Evolutionary conservation across 2,888 invertebrate species (phyloP).

Genomic region (Tenthredo amoena): DNA sequence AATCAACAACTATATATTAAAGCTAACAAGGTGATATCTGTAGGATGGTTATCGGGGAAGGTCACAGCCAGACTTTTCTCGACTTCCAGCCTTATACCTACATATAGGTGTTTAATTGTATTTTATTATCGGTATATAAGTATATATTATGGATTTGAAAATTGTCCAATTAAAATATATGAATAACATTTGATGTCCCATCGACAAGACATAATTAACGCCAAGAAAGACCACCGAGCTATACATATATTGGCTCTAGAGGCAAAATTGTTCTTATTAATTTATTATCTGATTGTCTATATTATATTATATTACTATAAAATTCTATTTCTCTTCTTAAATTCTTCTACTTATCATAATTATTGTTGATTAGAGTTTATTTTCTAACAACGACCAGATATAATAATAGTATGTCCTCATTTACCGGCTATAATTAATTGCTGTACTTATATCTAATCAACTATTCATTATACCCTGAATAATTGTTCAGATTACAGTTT

Average conservation of each 20-base stretch:
- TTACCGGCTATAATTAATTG: not conserved
- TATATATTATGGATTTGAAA: conserved; percentile 4
- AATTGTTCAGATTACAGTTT: not conserved
- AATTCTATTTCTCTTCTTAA: not conserved
- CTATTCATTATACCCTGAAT: not conserved
- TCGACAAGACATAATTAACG: not conserved
- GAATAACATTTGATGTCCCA: not conserved
- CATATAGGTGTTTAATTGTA: conserved; percentile 12
- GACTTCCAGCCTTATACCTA: conserved; percentile 53
- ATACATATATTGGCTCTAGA: not conserved
- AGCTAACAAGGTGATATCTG: conserved; percentile 45
- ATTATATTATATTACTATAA: not conserved
- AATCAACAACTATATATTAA: conserved; percentile 22
- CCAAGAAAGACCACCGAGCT: not conserved
- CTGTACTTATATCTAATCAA: not conserved
- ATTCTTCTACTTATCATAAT: not conserved
- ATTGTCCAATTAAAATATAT: not conserved
- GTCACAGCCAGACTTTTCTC: conserved; percentile 69
- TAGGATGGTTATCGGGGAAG: conserved; percentile 58
- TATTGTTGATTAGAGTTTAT: not conserved
- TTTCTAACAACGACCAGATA: not conserved
- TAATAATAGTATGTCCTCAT: not conserved
- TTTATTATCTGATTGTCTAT: not conserved
- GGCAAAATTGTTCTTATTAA: not conserved
- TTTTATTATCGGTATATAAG: conserved; percentile 4